phyloP scores from a whole-genome alignment of 2,888 invertebrate species.

The Scaptomyza parva region DNA sequence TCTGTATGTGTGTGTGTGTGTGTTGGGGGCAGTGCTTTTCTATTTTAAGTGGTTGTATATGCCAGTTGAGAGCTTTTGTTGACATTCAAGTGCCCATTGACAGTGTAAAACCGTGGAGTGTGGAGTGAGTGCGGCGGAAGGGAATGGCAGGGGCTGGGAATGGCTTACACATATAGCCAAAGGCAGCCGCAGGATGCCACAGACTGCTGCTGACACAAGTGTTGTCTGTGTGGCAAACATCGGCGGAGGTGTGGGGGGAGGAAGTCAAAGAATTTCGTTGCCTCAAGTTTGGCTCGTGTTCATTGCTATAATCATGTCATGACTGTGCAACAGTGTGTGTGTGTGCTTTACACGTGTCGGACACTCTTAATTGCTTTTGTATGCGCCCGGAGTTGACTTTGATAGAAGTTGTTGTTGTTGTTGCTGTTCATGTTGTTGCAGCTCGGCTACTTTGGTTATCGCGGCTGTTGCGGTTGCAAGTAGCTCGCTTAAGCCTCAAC shows the following conservation, averaged over 20 bases:
- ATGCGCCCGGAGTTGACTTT: slow-evolving; percentile 38
- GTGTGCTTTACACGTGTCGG: slow-evolving; percentile 52
- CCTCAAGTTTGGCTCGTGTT: slow-evolving; percentile 39
- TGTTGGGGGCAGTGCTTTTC: slow-evolving; percentile 58
- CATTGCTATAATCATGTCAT: slow-evolving; percentile 67
- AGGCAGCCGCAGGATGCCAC: slow-evolving; percentile 1
- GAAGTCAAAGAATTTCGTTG: slow-evolving; percentile 41
- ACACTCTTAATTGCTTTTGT: slow-evolving; percentile 71
- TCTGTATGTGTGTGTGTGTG: slow-evolving; percentile 18
- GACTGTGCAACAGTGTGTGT: slow-evolving; percentile 18
- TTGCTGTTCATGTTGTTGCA: slow-evolving; percentile 12
- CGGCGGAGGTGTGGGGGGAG: slow-evolving; percentile 3
- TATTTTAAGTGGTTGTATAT: slow-evolving; percentile 78
- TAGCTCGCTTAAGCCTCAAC: slow-evolving; percentile 24
- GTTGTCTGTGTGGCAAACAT: background rate
- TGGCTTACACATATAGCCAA: background rate
- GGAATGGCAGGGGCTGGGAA: background rate
- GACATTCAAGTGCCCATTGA: slow-evolving; percentile 79
- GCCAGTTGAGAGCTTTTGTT: slow-evolving; percentile 79
- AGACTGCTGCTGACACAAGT: slow-evolving; percentile 1
- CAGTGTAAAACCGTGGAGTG: slow-evolving; percentile 69
- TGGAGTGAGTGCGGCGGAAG: background rate
- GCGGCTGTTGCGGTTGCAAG: slow-evolving; percentile 32
- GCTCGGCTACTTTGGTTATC: slow-evolving; percentile 20
- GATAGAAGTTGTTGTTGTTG: slow-evolving; percentile 22